Evolutionary conservation across 1,140 invertebrate species (phyloP), one percentile per base, ranked within the genome.

Genomic region (Matsumurasca onukii): DNA sequence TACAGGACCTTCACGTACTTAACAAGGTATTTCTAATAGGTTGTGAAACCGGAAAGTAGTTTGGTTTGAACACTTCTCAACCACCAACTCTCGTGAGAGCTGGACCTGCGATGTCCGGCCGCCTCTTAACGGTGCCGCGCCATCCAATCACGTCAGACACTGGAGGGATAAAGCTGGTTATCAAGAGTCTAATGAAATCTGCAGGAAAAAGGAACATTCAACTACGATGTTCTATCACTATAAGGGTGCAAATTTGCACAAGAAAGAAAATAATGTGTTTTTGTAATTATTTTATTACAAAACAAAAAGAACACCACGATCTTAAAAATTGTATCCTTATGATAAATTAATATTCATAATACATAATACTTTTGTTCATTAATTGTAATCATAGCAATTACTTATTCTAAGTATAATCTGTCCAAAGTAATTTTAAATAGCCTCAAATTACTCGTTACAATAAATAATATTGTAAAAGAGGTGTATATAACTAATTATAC

Each of bases 301-400:
- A 65, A 65, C 62, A 65, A 65, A 65, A 65, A 65, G 62, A 65
- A 65, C 62, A 65, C 62, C 62, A 65, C 31, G 31, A 65, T 65
- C 62, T 45, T 65, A 65, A 65, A 65, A 65, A 65, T 65, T 65
- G 31, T 39, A 65, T 45, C 39, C 62, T 39, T 65, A 65, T 45
- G 31, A 65, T 65, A 65, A 65, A 65, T 65, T 45, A 65, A 65
- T n/a, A n/a, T 61, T 63, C 17, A 63, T 63, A 63, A 63, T 65
- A 59, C 29, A 65, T 65, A 65, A 65, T 65, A 65, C 62, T 65
- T 65, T 65, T 12, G 31, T 65, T 65, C 48, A 48, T 48, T 65
- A 45, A 45, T 31, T 20, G 25, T 65, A 65, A 65, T 65, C 27
- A 65, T 65, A 65, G 39, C 31, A 65, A 65, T 63, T 30, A 24